Evolutionary conservation across 2,113 vertebrate species (phyloP).

Genomic region (Eidolon helvum): DNA sequence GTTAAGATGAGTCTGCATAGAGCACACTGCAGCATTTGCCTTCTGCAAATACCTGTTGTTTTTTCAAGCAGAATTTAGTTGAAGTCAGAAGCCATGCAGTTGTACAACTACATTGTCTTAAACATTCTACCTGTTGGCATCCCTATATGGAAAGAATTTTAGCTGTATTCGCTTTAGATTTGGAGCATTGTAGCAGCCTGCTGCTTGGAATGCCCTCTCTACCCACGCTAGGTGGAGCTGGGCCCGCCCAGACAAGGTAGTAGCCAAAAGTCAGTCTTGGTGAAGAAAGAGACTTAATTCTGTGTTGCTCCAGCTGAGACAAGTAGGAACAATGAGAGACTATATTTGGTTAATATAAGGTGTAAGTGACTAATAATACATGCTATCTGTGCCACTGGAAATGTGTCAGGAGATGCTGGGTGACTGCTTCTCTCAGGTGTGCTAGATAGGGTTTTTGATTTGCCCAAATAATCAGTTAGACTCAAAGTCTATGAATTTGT

Average conservation of each 20-base stretch:
- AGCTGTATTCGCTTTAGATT: background rate
- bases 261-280: background rate
- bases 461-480: background rate
- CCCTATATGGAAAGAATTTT: background rate
- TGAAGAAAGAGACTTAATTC: background rate
- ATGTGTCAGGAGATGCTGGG: background rate
- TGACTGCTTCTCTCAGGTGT: background rate
- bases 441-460: background rate
- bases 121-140: slow-evolving; percentile 45
- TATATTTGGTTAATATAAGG: background rate
- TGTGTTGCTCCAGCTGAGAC: background rate
- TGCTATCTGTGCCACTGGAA: background rate
- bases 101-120: background rate
- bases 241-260: background rate
- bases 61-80: background rate
- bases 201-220: background rate
- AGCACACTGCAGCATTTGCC: background rate
- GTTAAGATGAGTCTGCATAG: background rate
- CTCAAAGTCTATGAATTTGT: background rate
- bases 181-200: background rate
- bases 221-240: background rate
- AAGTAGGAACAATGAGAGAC: background rate
- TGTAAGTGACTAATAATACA: background rate
- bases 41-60: background rate
- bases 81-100: slow-evolving; percentile 13